Base-by-base conservation (phyloP, 64 coral and sea anemone genomes). In the Montipora capricornis region DNA sequence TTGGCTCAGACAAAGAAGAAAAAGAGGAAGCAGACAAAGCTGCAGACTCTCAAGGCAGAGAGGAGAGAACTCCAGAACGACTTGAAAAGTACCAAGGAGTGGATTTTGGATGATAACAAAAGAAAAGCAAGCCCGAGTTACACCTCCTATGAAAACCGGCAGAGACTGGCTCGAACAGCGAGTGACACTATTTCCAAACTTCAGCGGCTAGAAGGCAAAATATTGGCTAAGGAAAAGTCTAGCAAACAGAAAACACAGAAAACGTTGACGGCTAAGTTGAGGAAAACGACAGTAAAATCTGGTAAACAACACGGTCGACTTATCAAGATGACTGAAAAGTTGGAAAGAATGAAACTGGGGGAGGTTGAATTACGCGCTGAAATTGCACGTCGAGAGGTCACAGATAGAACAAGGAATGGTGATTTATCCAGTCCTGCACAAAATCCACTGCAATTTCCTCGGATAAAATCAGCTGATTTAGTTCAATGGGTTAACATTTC, bases 231-330 rank as follows among this genome's bases (percentile, higher is more conserved):
- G 50, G 81, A 93, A 96, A 94, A 68, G n/a, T 1, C 16, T 17
- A 90, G 73, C 8, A 93, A 92, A 45, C 16, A 75, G 37, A 94
- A 67, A 77, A 88, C 46, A 17, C 82, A 94, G 55, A 90, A 48
- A 52, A 90, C 69, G 61, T 69, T 93, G 20, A 71, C 48, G 29
- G 76, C 77, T 51, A 96, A 87, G 64, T 69, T 94, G 17, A 91
- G 88, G 29, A 94, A 84, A 71, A 94, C 62, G 75, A 61, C 89
- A 2, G 94, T 96, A 45, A 81, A 81, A 44, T 76, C 95, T 47
- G 88, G 45, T 46, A 96, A 90, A 50, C 95, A 96, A 66, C 95
- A 96, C 47, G 79, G 74, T 62, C 89, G 88, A 44, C 74, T 96
- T 62, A 73, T 96, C 26, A 58, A 91, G 44, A 87, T 96, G 82